Percentiles rank a stretch among this genome's conserved stretches.
Evolutionary conservation across 1,140 invertebrate species (phyloP).

Genomic region (Elysia chlorotica): DNA sequence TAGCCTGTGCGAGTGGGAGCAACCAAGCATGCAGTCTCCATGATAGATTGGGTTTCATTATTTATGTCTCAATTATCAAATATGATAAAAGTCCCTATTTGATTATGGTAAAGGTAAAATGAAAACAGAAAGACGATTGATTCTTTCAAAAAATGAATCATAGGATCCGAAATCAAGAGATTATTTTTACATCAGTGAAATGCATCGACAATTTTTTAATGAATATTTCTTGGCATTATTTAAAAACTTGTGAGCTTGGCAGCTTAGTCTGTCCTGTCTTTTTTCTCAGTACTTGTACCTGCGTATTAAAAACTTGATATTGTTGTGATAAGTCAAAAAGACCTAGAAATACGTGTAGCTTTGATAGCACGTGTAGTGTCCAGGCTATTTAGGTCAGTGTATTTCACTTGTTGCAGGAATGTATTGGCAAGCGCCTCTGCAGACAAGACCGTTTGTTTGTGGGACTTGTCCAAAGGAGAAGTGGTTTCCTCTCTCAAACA

Average conservation of each 20-base stretch:
- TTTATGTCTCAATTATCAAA: background rate
- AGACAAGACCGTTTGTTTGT: slow-evolving; percentile 85
- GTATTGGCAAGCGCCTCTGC: slow-evolving; percentile 90
- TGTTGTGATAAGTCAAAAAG: background rate
- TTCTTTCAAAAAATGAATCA: too few species aligned
- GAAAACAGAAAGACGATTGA: too few species aligned
- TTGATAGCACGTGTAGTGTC: background rate
- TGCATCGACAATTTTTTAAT: background rate
- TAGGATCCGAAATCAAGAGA: too few species aligned
- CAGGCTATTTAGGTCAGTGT: background rate
- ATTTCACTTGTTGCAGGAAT: slow-evolving; percentile 69
- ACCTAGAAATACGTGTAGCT: background rate
- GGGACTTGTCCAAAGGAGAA: slow-evolving; percentile 84
- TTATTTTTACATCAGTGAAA: background rate
- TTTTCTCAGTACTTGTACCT: background rate
- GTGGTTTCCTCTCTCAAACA: slow-evolving; percentile 75
- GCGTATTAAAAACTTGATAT: background rate
- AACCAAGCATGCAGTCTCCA: too few species aligned
- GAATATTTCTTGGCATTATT: background rate
- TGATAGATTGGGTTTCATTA: background rate
- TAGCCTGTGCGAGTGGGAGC: too few species aligned
- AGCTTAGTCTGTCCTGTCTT: background rate
- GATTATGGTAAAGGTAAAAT: background rate
- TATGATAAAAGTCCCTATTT: background rate
- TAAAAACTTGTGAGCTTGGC: background rate